Conservation (phyloP, 1,140 invertebrate species). For the Orius laevigatus region DNA sequence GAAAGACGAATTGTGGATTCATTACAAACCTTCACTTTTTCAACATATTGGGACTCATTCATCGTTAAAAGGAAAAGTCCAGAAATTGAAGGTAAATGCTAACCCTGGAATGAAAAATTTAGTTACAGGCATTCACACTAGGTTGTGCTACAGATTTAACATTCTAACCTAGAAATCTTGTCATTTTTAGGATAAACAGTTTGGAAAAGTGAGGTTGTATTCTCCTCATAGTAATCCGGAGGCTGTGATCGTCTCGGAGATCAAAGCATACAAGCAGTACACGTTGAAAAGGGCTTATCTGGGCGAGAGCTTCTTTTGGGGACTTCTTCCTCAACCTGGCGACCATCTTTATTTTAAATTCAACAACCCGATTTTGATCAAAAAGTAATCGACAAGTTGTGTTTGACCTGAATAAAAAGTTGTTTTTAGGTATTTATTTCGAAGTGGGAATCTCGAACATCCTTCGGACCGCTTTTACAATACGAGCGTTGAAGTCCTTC, state of each 20-base stretch:
- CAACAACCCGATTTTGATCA: conserved; percentile 51
- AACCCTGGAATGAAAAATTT: too few species aligned
- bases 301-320: conserved; percentile 88
- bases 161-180: background rate
- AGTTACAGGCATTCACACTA: too few species aligned
- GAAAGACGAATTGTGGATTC: conserved; percentile 65
- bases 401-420: conserved; percentile 8
- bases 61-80: conserved; percentile 90
- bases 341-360: conserved; percentile 74
- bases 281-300: conserved; percentile 67
- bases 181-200: conserved; percentile 65
- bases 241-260: conserved; percentile 53
- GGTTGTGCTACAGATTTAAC: too few species aligned
- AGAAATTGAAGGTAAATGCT: conserved; percentile 81
- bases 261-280: conserved; percentile 73
- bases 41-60: conserved; percentile 93
- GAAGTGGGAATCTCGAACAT: conserved; percentile 84
- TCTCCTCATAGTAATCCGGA: conserved; percentile 70
- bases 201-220: conserved; percentile 71
- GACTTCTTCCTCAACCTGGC: conserved; percentile 63
- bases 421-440: conserved; percentile 63
- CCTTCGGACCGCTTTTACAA: conserved; percentile 80
- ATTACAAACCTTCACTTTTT: conserved; percentile 84
- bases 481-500: conserved; percentile 69
- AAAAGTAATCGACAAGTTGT: conserved; percentile 38